phyloP scores from a whole-genome alignment of 2,113 vertebrate genomes.

The Probosciger aterrimus region DNA sequence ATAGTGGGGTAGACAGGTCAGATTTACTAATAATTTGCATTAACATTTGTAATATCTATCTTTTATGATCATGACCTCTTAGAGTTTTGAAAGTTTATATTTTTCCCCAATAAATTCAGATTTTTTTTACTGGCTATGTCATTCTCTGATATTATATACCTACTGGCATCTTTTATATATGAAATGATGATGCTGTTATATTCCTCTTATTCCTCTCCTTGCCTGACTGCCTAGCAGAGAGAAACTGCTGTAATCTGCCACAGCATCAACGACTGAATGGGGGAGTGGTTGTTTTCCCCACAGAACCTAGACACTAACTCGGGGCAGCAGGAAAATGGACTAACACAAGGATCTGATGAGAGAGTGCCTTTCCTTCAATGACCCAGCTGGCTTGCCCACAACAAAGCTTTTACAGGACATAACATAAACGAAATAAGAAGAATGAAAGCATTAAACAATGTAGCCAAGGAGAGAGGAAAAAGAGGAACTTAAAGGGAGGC shows the following conservation, averaged over 20 bases:
- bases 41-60: conserved; percentile 48
- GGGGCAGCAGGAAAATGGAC: conserved; percentile 25
- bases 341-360: conserved; percentile 22
- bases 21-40: conserved; percentile 66
- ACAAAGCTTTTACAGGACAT: conserved; percentile 40
- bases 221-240: conserved; percentile 19
- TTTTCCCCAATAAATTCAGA: neutral
- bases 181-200: neutral
- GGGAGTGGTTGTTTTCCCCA: neutral
- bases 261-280: neutral
- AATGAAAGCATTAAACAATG: conserved; percentile 27
- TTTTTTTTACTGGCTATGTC: neutral
- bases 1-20: conserved; percentile 11
- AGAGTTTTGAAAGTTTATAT: conserved; percentile 18
- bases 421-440: conserved; percentile 37
- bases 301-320: conserved; percentile 39
- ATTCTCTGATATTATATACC: neutral
- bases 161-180: conserved; percentile 7
- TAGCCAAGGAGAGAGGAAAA: neutral
- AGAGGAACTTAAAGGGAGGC: neutral
- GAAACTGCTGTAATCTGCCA: conserved; percentile 13
- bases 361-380: conserved; percentile 3
- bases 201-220: neutral
- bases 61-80: conserved; percentile 8
- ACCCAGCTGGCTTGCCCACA: neutral